Percentiles rank a stretch among this genome's conserved stretches.
Conservation (phyloP, 1,140 invertebrate species). For the Trinorchestia longiramus region DNA sequence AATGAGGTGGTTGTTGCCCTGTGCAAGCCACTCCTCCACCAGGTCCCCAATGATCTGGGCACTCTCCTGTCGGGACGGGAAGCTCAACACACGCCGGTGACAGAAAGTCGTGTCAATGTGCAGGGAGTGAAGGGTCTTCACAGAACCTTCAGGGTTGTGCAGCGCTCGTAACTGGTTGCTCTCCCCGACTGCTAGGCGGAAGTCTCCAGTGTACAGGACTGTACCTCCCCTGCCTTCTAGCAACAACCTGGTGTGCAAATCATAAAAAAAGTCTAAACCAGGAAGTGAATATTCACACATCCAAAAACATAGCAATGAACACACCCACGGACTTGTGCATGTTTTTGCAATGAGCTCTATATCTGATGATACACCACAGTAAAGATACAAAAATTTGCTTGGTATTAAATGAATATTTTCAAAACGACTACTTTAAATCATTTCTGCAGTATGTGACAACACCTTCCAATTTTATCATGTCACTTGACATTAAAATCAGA, state of each 20-base stretch:
- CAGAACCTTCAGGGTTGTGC: slow-evolving; percentile 70
- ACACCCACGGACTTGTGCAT: too few relatives aligned
- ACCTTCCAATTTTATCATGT: too few relatives aligned
- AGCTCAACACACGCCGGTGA: slow-evolving; percentile 70
- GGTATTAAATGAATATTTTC: too few relatives aligned
- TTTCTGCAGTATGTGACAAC: too few relatives aligned
- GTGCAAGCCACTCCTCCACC: slow-evolving; percentile 74
- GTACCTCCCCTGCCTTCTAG: slow-evolving; percentile 72
- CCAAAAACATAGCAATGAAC: too few relatives aligned
- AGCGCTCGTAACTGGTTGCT: slow-evolving; percentile 74
- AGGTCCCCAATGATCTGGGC: slow-evolving; percentile 71
- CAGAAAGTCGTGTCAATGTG: slow-evolving; percentile 83
- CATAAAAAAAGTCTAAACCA: background rate
- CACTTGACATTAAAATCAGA: too few relatives aligned
- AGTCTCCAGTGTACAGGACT: slow-evolving; percentile 81
- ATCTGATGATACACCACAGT: too few relatives aligned
- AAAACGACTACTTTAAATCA: too few relatives aligned
- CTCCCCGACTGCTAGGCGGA: slow-evolving; percentile 74
- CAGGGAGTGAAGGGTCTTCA: slow-evolving; percentile 75
- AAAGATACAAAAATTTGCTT: too few relatives aligned
- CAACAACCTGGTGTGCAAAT: slow-evolving; percentile 71
- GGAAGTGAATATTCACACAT: too few relatives aligned
- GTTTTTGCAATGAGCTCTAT: too few relatives aligned
- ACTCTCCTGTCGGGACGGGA: slow-evolving; percentile 76
- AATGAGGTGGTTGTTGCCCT: slow-evolving; percentile 65